phyloP scores from a whole-genome alignment of 2,888 invertebrate species.

The Synergus umbraculus region DNA sequence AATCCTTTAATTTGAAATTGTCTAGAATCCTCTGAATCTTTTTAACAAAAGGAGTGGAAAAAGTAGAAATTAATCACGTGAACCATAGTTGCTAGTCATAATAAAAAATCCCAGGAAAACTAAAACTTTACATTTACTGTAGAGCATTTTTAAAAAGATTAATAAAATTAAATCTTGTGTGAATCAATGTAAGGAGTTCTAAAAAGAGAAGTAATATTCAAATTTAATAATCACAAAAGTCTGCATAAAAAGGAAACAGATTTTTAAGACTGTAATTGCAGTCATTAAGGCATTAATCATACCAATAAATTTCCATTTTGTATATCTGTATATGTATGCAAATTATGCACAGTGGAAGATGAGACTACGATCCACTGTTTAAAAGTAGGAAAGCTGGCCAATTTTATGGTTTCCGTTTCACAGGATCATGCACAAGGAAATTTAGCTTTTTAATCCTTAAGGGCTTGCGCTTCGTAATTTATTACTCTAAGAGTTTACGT shows the following conservation, averaged over 20 bases:
- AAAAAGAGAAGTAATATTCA: not conserved
- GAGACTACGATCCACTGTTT: not conserved
- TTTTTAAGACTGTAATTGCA: not conserved
- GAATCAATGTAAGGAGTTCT: not conserved
- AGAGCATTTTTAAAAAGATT: too few species aligned
- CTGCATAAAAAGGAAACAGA: not conserved
- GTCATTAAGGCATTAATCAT: not conserved
- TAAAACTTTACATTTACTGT: too few species aligned
- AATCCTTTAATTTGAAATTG: too few species aligned
- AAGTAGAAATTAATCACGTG: too few species aligned
- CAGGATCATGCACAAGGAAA: conserved; percentile 33
- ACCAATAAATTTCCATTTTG: not conserved
- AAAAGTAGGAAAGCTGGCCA: conserved; percentile 16
- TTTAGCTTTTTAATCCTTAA: conserved; percentile 38
- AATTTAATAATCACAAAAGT: not conserved
- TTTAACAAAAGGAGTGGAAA: too few species aligned
- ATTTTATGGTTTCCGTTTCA: conserved; percentile 27
- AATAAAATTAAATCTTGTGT: too few species aligned
- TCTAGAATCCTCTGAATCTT: too few species aligned
- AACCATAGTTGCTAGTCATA: too few species aligned
- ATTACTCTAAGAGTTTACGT: conserved; percentile 18
- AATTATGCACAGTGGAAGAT: not conserved
- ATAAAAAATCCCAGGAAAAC: too few species aligned
- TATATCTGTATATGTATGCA: not conserved
- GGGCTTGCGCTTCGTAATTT: conserved; percentile 15